These are phyloP conservation scores for Helicoverpa zea DNA, from an alignment of 1,140 invertebrate genomes.

Conservation along the genomic window DNA sequence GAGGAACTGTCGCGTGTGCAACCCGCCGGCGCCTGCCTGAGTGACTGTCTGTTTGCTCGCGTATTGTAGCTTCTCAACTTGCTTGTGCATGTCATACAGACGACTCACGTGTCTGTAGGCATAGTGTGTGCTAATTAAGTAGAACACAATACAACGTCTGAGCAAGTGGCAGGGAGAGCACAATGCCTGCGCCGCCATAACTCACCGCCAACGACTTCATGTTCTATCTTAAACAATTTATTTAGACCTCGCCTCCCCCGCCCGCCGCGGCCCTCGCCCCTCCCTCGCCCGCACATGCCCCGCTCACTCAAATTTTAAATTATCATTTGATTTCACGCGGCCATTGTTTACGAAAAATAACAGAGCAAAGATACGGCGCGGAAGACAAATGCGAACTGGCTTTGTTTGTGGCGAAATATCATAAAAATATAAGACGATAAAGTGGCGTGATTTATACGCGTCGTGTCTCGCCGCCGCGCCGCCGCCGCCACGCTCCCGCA, in stretches of 20 bases:
- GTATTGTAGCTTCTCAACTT: no score
- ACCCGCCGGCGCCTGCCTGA: no score
- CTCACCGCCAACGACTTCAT: constrained; percentile 56
- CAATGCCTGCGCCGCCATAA: constrained; percentile 53
- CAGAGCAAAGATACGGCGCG: constrained; percentile 59
- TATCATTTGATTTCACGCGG: constrained; percentile 65
- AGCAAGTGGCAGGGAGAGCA: not conserved
- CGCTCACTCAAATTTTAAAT: constrained; percentile 65
- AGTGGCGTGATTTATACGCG: constrained; percentile 67
- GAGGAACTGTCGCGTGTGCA: no score
- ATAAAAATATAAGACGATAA: constrained; percentile 74
- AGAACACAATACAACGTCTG: no score
- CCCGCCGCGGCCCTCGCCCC: not conserved
- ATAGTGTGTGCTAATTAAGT: no score
- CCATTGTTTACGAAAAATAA: constrained; percentile 65
- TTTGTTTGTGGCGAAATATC: constrained; percentile 72
- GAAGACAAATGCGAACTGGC: constrained; percentile 67
- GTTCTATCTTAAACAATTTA: constrained; percentile 65
- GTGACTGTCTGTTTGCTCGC: no score
- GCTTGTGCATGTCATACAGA: no score
- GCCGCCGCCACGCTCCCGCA: constrained; percentile 1
- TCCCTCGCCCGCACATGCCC: constrained; percentile 1
- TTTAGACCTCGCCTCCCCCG: constrained; percentile 31
- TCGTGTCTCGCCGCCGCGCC: constrained; percentile 24
- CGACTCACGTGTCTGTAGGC: no score